phyloP scores from a whole-genome alignment of 2,113 vertebrate species.

The Thinocorus orbignyianus region DNA sequence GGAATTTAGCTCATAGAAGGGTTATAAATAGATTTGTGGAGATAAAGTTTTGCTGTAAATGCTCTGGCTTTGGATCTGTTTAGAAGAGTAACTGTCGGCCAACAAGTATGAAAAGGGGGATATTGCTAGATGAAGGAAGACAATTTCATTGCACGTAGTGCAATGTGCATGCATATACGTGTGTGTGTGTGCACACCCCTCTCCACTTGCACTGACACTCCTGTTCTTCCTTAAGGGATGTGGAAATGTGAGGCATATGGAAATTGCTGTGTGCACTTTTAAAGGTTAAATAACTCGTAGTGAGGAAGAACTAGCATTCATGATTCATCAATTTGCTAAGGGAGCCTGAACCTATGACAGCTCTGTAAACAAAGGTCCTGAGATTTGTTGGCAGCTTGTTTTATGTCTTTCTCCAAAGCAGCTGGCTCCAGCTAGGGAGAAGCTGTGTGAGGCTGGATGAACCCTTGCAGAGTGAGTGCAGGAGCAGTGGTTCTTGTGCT shows the following conservation, averaged over 20 bases:
- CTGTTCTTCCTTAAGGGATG: background rate
- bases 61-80: background rate
- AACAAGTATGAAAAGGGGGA: background rate
- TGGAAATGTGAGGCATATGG: background rate
- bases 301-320: background rate
- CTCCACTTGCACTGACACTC: background rate
- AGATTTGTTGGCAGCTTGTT: background rate
- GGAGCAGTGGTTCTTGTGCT: background rate
- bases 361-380: background rate
- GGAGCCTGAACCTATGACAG: background rate
- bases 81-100: background rate
- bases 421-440: background rate
- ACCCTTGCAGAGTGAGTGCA: accelerated
- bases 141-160: background rate
- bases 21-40: conserved; percentile 32
- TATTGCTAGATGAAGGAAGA: background rate
- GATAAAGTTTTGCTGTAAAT: conserved; percentile 39
- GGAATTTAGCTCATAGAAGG: conserved; percentile 40
- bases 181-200: background rate
- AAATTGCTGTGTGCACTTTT: accelerated
- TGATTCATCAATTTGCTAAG: background rate
- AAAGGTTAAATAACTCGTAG: background rate
- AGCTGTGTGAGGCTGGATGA: background rate
- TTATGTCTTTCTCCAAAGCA: background rate
- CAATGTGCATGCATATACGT: accelerated